A percentile compares a stretch with the other conserved stretches of the same genome.
These are phyloP conservation scores for Brachyistius frenatus DNA, from an alignment of 2,113 vertebrate species.

Conservation along the genomic window DNA sequence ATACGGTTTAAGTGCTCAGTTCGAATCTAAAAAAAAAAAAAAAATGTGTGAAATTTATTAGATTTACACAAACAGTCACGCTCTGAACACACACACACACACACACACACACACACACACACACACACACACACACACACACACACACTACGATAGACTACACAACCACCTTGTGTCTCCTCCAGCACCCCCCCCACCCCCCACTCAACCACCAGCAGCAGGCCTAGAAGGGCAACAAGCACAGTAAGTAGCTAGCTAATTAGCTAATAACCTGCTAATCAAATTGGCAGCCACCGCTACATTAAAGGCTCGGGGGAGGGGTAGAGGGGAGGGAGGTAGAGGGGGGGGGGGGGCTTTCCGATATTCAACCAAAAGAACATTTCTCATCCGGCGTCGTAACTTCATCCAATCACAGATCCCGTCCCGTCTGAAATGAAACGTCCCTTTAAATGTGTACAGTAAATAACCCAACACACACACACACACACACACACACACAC, in stretches of 20 bases:
- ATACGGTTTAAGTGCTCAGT: too few species aligned
- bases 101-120: neutral
- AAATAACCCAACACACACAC: constrained; percentile 41
- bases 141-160: constrained; percentile 10
- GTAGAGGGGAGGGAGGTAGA: too few species aligned
- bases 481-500: constrained; percentile 26
- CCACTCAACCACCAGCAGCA: neutral
- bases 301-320: constrained; percentile 34
- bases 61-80: too few species aligned
- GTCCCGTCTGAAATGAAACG: constrained; percentile 57
- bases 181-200: constrained; percentile 49
- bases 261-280: constrained; percentile 81
- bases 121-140: neutral
- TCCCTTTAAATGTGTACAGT: constrained; percentile 65
- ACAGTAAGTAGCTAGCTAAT: constrained; percentile 74
- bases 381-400: constrained; percentile 53
- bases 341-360: neutral
- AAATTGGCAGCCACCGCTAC: constrained; percentile 50
- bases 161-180: constrained; percentile 46
- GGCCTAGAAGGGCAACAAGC: constrained; percentile 55
- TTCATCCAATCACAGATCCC: constrained; percentile 56
- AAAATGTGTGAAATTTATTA: too few species aligned
- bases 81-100: neutral
- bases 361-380: constrained; percentile 38
- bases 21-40: too few species aligned